Percentiles rank a stretch among this genome's conserved stretches.
These are phyloP conservation scores for Eledone cirrhosa DNA, from an alignment of 2,888 invertebrate genomes.

Conservation along the genomic window DNA sequence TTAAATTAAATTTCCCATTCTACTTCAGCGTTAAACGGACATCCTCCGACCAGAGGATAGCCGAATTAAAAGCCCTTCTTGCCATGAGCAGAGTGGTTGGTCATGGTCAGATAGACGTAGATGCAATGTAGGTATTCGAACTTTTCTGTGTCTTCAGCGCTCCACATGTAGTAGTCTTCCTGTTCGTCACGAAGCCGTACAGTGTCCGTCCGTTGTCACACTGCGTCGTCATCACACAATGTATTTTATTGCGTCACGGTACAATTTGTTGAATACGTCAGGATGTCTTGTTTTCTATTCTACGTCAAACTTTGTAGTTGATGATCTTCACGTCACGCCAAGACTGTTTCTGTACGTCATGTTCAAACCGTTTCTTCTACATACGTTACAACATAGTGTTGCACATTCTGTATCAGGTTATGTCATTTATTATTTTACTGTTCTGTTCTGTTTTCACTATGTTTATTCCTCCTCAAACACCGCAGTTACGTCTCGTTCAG, in stretches of 20 bases:
- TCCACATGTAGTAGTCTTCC: background rate
- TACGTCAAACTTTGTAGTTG: too few relatives aligned
- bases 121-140: slow-evolving; percentile 42
- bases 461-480: too few relatives aligned
- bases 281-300: too few relatives aligned
- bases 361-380: too few relatives aligned
- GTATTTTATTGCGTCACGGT: background rate
- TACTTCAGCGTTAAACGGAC: slow-evolving; percentile 41
- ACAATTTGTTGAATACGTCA: background rate
- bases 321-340: too few relatives aligned
- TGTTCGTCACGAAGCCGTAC: background rate
- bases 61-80: slow-evolving; percentile 47
- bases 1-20: slow-evolving; percentile 9
- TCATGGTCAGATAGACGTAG: slow-evolving; percentile 44
- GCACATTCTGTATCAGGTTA: too few relatives aligned
- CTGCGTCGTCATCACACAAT: background rate
- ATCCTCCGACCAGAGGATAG: slow-evolving; percentile 46
- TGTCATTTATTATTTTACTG: too few relatives aligned
- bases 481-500: too few relatives aligned
- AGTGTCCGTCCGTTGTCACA: background rate
- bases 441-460: too few relatives aligned
- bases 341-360: too few relatives aligned
- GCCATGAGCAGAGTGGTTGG: slow-evolving; percentile 42
- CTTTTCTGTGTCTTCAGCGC: background rate
- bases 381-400: too few relatives aligned